Conservation (phyloP, 2,888 invertebrate genomes). For the Azorinus chamasolen region DNA sequence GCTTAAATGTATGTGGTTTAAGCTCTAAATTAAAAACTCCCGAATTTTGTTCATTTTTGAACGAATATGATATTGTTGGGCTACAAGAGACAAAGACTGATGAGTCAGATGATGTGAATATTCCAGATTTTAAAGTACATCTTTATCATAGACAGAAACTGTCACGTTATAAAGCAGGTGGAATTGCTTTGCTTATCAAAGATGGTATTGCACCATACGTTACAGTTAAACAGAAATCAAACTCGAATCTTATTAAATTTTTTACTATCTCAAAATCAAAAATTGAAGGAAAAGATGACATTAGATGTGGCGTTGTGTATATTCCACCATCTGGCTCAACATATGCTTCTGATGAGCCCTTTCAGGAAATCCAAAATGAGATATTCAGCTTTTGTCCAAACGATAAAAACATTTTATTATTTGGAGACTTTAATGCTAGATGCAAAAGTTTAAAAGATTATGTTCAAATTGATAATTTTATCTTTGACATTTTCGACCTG, state of each 20-base stretch:
- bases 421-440: conserved; percentile 21
- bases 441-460: conserved; percentile 5
- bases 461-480: too few relatives aligned
- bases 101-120: not conserved
- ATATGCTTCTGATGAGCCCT: conserved; percentile 6
- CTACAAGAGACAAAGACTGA: conserved; percentile 16
- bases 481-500: too few relatives aligned
- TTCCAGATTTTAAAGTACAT: conserved; percentile 4
- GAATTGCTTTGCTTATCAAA: conserved; percentile 1
- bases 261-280: not conserved
- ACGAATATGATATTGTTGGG: conserved; percentile 9
- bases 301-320: conserved; percentile 17
- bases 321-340: conserved; percentile 16
- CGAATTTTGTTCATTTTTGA: not conserved
- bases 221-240: not conserved
- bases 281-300: not conserved
- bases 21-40: not conserved
- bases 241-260: conserved; percentile 9
- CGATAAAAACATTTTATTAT: not conserved
- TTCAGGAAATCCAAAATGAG: conserved; percentile 8
- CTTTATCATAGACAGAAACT: conserved; percentile 1
- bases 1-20: conserved; percentile 6
- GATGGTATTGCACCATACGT: not conserved
- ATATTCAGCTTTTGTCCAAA: not conserved
- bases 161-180: conserved; percentile 10